Conservation (phyloP, 2,888 invertebrate species). For the Dynastes grantii region DNA sequence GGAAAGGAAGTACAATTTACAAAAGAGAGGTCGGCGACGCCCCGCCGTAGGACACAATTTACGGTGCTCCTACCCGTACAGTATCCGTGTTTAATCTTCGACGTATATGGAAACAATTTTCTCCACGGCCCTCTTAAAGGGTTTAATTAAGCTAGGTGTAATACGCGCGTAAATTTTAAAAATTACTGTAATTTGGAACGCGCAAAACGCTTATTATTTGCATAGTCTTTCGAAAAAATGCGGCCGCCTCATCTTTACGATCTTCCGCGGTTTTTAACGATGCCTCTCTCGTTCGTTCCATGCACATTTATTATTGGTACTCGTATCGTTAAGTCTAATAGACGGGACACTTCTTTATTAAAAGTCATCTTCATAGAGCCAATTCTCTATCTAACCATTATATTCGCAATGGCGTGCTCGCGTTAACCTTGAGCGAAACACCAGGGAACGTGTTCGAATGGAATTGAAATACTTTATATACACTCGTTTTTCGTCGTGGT, state of each 20-base stretch:
- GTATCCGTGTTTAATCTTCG: constrained; percentile 28
- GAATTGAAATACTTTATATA: constrained; percentile 33
- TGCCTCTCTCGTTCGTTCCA: neutral
- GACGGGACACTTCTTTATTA: constrained; percentile 27
- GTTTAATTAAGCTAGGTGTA: constrained; percentile 24
- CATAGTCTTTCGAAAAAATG: neutral
- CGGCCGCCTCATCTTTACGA: constrained; percentile 13
- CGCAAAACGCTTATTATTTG: constrained; percentile 11
- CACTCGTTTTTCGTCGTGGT: neutral
- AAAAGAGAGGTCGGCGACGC: constrained; percentile 4
- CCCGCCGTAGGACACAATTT: constrained; percentile 21
- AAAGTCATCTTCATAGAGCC: constrained; percentile 22
- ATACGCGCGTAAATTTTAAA: constrained; percentile 17
- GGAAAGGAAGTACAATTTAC: constrained; percentile 22
- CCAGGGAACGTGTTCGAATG: constrained; percentile 24
- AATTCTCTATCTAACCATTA: constrained; percentile 23
- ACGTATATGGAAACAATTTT: constrained; percentile 40
- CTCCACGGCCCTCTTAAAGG: constrained; percentile 1
- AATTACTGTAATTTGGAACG: constrained; percentile 30
- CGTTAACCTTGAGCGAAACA: constrained; percentile 28
- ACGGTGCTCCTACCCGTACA: constrained; percentile 1
- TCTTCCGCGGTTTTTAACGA: constrained; percentile 8
- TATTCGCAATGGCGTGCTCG: constrained; percentile 26
- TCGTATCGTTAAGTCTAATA: constrained; percentile 32
- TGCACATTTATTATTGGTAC: neutral